Evolutionary conservation across 2,888 invertebrate species (phyloP).

Genomic region (Drosophila peninsularis): DNA sequence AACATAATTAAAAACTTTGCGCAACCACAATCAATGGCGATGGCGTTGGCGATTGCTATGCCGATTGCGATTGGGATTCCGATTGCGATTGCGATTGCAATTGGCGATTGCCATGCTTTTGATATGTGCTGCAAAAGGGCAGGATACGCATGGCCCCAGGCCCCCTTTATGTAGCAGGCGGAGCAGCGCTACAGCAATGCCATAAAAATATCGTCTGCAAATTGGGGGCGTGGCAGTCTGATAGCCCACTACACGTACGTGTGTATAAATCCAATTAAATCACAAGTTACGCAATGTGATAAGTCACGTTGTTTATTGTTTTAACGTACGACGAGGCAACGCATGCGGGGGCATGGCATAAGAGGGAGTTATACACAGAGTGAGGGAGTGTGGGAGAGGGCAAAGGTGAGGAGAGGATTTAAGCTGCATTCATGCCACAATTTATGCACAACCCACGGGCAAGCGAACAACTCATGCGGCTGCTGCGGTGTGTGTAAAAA

Average conservation of each 20-base stretch:
- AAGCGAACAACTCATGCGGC: conserved; percentile 61
- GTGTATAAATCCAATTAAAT: conserved; percentile 79
- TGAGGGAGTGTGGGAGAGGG: not conserved
- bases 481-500: conserved; percentile 51
- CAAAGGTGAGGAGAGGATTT: conserved; percentile 2
- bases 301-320: conserved; percentile 81
- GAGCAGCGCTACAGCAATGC: conserved; percentile 27
- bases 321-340: conserved; percentile 38
- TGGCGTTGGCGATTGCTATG: conserved; percentile 39
- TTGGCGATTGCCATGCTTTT: conserved; percentile 21
- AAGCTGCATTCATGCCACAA: conserved; percentile 58
- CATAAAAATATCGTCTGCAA: conserved; percentile 42
- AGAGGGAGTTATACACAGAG: not conserved
- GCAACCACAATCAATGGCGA: conserved; percentile 71
- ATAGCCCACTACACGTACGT: conserved; percentile 29
- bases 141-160: conserved; percentile 19
- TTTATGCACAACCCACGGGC: conserved; percentile 70
- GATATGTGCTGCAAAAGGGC: conserved; percentile 14
- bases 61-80: conserved; percentile 18
- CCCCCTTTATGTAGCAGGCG: conserved; percentile 32
- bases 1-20: conserved; percentile 79
- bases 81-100: conserved; percentile 21
- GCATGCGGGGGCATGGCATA: conserved; percentile 4
- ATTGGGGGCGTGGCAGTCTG: conserved; percentile 18
- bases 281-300: conserved; percentile 80